Evolutionary conservation across 2,888 invertebrate genomes (phyloP).

Genomic region (Pyrrhia umbra): DNA sequence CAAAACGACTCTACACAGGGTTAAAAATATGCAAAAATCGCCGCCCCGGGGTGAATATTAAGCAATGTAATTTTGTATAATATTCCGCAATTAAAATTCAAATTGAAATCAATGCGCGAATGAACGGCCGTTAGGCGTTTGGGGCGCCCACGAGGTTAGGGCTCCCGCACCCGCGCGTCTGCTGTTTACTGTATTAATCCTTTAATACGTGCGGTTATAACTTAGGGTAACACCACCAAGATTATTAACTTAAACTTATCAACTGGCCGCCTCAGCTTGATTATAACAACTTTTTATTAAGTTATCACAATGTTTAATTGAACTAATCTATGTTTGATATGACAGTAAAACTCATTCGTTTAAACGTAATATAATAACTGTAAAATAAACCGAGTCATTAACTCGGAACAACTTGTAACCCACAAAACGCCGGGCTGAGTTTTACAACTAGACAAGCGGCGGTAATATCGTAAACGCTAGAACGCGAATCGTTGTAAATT

Average conservation of each 20-base stretch:
- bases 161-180: slow-evolving; percentile 22
- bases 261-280: slow-evolving; percentile 29
- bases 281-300: slow-evolving; percentile 42
- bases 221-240: slow-evolving; percentile 40
- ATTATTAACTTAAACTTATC: slow-evolving; percentile 52
- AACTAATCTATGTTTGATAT: slow-evolving; percentile 37
- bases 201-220: slow-evolving; percentile 51
- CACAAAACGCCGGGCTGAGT: slow-evolving; percentile 50
- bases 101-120: slow-evolving; percentile 90
- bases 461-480: slow-evolving; percentile 55
- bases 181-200: slow-evolving; percentile 61
- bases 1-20: slow-evolving; percentile 75
- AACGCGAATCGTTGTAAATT: slow-evolving; percentile 65
- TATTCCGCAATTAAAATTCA: slow-evolving; percentile 90
- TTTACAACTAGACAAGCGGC: slow-evolving; percentile 53
- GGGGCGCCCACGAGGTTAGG: slow-evolving; percentile 31
- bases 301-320: slow-evolving; percentile 51
- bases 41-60: slow-evolving; percentile 88
- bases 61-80: slow-evolving; percentile 89
- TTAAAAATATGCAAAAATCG: slow-evolving; percentile 89
- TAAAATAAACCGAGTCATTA: slow-evolving; percentile 62
- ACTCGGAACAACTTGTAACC: slow-evolving; percentile 52
- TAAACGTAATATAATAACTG: slow-evolving; percentile 60
- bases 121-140: slow-evolving; percentile 72
- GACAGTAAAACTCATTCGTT: slow-evolving; percentile 33